Percentiles rank a stretch among this genome's conserved stretches.
Evolutionary conservation across 2,888 invertebrate species (phyloP).

Genomic region (Napeogenes sylphis): DNA sequence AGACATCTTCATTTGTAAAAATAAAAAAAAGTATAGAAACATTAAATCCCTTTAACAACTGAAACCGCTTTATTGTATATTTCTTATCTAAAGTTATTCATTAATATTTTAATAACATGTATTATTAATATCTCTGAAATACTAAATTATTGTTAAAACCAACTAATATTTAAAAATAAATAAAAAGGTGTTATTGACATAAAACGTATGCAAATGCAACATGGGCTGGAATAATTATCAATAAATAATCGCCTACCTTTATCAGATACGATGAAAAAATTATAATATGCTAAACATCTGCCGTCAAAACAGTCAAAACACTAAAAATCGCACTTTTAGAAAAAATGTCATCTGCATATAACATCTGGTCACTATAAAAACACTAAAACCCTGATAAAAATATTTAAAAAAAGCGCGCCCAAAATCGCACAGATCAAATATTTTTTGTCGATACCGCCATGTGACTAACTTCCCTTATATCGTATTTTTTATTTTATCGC

Average conservation of each 20-base stretch:
- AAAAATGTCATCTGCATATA: constrained; percentile 77
- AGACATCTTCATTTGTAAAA: too few relatives aligned
- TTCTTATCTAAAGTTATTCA: too few relatives aligned
- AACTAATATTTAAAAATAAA: neutral
- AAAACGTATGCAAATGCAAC: constrained; percentile 6
- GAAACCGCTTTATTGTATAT: too few relatives aligned
- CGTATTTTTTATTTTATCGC: constrained; percentile 9
- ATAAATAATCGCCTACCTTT: constrained; percentile 10
- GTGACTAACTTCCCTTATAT: constrained; percentile 62
- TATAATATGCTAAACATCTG: constrained; percentile 64
- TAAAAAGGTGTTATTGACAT: constrained; percentile 1
- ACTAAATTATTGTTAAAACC: neutral
- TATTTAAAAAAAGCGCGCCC: constrained; percentile 44
- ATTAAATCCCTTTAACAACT: too few relatives aligned
- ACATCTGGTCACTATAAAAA: constrained; percentile 71
- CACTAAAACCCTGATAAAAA: constrained; percentile 45
- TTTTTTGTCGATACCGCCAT: constrained; percentile 54
- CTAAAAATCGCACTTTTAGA: constrained; percentile 70
- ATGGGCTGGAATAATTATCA: constrained; percentile 5
- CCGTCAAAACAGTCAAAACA: constrained; percentile 63
- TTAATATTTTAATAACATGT: too few relatives aligned
- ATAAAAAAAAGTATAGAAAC: too few relatives aligned
- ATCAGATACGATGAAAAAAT: constrained; percentile 15
- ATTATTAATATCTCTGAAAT: neutral
- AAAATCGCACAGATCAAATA: constrained; percentile 60